A percentile compares a stretch with the other conserved stretches of the same genome.
phyloP scores from a whole-genome alignment of 2,113 vertebrate genomes.

The Brachyhypopomus gauderio region DNA sequence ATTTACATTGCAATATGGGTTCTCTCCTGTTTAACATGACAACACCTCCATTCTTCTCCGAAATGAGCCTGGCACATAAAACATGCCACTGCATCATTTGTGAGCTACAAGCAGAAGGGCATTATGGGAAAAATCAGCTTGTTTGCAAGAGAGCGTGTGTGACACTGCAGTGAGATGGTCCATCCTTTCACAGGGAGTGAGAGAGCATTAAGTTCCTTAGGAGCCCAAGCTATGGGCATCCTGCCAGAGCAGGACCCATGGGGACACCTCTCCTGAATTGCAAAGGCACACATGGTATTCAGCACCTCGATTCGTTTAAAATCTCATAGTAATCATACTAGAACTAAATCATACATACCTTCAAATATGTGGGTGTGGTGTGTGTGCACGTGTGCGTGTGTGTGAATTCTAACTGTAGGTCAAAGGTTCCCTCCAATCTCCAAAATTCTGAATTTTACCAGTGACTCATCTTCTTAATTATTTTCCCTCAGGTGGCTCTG shows the following conservation, averaged over 20 bases:
- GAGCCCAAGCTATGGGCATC: conserved; percentile 6
- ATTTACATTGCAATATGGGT: background rate
- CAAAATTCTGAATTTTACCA: background rate
- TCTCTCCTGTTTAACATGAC: background rate
- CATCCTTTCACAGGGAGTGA: background rate
- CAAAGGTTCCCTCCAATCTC: conserved; percentile 28
- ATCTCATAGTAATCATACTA: too few relatives aligned
- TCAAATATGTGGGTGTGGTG: too few relatives aligned
- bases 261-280: too few relatives aligned
- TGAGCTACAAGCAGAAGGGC: background rate
- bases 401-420: conserved; percentile 16
- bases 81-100: background rate
- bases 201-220: background rate
- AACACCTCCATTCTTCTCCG: background rate
- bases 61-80: background rate
- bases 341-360: too few relatives aligned
- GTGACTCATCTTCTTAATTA: conserved; percentile 5
- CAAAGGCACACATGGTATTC: too few relatives aligned
- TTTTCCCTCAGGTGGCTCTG: background rate
- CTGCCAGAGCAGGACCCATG: too few relatives aligned
- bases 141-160: conserved; percentile 5
- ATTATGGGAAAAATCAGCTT: background rate
- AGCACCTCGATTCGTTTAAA: too few relatives aligned
- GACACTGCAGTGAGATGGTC: conserved; percentile 17
- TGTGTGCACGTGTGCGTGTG: background rate